These are phyloP conservation scores for Xenopus petersii DNA, from an alignment of 2,797 vertebrate genomes.

Conservation along the genomic window DNA sequence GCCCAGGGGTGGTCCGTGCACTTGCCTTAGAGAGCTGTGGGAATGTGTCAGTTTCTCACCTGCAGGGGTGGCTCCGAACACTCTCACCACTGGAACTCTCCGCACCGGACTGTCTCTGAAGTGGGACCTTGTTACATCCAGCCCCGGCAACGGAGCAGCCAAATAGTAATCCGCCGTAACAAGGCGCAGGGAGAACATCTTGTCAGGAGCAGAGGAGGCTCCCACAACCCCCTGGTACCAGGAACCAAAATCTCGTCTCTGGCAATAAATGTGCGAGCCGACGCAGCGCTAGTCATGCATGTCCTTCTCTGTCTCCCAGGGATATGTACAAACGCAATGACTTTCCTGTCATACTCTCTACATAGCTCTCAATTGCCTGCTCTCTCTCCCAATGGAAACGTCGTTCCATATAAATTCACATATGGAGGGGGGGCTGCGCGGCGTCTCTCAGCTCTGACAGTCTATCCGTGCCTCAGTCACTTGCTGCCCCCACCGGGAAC, in stretches of 20 bases:
- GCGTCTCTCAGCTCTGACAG: too few species aligned
- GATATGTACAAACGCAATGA: too few species aligned
- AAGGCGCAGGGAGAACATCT: conserved; percentile 89
- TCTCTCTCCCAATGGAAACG: too few species aligned
- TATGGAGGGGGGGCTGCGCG: too few species aligned
- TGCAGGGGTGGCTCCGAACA: conserved; percentile 90
- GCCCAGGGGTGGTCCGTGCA: background rate
- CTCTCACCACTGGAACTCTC: conserved; percentile 87
- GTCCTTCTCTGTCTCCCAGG: too few species aligned
- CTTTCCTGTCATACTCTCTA: too few species aligned
- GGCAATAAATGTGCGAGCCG: too few species aligned
- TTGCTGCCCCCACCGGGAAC: conserved; percentile 45
- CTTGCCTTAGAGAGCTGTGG: background rate
- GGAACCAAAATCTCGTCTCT: background rate
- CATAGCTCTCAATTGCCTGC: too few species aligned
- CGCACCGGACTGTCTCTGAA: conserved; percentile 78
- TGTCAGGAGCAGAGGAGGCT: conserved; percentile 39
- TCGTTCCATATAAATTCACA: too few species aligned
- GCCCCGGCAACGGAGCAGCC: conserved; percentile 76
- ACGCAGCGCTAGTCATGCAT: too few species aligned
- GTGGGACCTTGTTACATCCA: conserved; percentile 83
- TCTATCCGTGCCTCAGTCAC: conserved; percentile 10
- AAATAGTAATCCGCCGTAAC: conserved; percentile 91
- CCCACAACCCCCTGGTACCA: conserved; percentile 16
- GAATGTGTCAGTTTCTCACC: conserved; percentile 61